A percentile compares a stretch with the other conserved stretches of the same genome.
Evolutionary conservation across 2,797 vertebrate species (phyloP).

Genomic region (Catostomus latipinnis): DNA sequence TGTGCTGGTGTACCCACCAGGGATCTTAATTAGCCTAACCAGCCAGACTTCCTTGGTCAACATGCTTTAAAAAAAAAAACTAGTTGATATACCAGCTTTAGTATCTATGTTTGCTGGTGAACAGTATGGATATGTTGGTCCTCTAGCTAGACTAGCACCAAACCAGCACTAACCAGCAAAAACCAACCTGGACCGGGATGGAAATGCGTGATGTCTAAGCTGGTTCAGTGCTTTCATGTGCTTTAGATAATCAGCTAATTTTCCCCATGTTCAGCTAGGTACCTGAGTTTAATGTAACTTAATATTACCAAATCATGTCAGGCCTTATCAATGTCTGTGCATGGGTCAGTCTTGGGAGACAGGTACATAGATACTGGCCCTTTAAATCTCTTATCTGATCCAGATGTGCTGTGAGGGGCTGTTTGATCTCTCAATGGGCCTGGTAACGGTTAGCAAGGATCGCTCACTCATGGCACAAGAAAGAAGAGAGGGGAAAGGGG

Average conservation of each 20-base stretch:
- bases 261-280: conserved; percentile 22
- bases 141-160: no score
- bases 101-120: no score
- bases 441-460: conserved; percentile 39
- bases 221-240: neutral
- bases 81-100: no score
- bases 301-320: conserved; percentile 28
- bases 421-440: conserved; percentile 57
- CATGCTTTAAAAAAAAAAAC: no score
- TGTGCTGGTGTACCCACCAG: no score
- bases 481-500: conserved; percentile 40
- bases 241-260: neutral
- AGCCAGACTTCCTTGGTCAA: no score
- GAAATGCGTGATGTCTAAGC: no score
- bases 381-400: conserved; percentile 64
- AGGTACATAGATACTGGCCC: conserved; percentile 25
- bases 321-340: conserved; percentile 25
- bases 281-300: conserved; percentile 1
- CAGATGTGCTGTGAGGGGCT: conserved; percentile 69
- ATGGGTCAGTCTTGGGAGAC: conserved; percentile 23
- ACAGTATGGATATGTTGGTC: no score
- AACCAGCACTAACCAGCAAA: no score
- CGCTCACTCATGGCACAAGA: conserved; percentile 42
- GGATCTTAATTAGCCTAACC: no score
- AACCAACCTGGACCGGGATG: no score